Evolutionary conservation across 2,888 invertebrate genomes (phyloP), one percentile per base, ranked within the genome.

Genomic region (Himalopsyche anomala): DNA sequence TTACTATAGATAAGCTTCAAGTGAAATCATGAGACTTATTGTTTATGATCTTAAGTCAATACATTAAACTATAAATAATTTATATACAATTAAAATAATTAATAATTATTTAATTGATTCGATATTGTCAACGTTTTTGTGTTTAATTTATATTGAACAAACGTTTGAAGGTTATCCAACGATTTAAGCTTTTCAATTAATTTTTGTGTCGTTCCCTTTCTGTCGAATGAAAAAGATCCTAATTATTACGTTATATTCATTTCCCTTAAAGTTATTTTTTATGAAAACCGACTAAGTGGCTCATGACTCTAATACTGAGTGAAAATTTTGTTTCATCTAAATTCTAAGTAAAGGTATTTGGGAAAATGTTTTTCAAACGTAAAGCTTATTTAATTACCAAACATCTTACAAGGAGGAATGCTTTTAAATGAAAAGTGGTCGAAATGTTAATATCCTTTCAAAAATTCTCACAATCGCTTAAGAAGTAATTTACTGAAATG

Each of bases 351-450:
- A 74, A 74, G 74, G 74, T 74, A 74, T 74, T 38, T 74, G 38
- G 6, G 74, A 38, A 74, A 74, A 74, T 74, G 74, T 74, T 74
- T 74, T 38, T 74, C 74, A 74, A 74, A 74, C 74, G 74, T 74
- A 15, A 15, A 74, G 74, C 74, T 74, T 12, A 74, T 74, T 74
- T 74, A 74, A 74, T 74, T 74, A 74, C 74, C 74, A 74, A 74
- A 74, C 74, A 74, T 74, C 74, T 74, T 74, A 38, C 74, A 12
- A 36, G 74, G 38, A 36, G 74, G 74, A 74, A 28, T 36, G 36
- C 38, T 38, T 38, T 38, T 12, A 36, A 74, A 74, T 38, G 38
- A 74, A 74, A 74, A 74, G 74, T 38, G 74, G 74, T 74, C 38
- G 12, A 74, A 74, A 74, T 74, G 74, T 74, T 38, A 74, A 74